phyloP scores from a whole-genome alignment of 2,113 vertebrate genomes.

The Solea senegalensis region DNA sequence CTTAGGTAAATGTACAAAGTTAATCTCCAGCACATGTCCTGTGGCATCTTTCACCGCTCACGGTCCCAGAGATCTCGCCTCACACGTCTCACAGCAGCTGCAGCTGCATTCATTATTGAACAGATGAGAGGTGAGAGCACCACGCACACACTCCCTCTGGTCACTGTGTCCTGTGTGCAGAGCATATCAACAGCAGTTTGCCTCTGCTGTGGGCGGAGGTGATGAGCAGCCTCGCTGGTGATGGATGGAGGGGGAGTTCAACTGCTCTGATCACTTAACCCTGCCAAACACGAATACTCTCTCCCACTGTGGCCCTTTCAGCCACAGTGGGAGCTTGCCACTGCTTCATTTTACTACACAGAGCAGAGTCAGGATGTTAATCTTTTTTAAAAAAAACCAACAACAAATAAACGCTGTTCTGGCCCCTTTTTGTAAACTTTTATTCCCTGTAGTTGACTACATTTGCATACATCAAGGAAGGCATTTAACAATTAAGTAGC shows the following conservation, averaged over 20 bases:
- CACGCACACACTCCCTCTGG: not conserved
- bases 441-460: not conserved
- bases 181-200: slow-evolving; percentile 17
- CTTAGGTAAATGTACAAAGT: not conserved
- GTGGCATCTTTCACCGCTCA: slow-evolving; percentile 12
- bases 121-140: slow-evolving; percentile 34
- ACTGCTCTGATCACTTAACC: slow-evolving; percentile 24
- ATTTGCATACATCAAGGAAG: not conserved
- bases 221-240: slow-evolving; percentile 44
- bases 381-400: too few species aligned
- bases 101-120: slow-evolving; percentile 53
- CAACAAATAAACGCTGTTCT: not conserved
- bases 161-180: not conserved
- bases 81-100: slow-evolving; percentile 28
- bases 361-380: too few species aligned
- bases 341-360: slow-evolving; percentile 14
- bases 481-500: not conserved
- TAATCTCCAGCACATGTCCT: not conserved
- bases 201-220: slow-evolving; percentile 35
- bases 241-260: slow-evolving; percentile 43
- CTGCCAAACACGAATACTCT: slow-evolving; percentile 43
- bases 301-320: slow-evolving; percentile 30
- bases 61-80: slow-evolving; percentile 9
- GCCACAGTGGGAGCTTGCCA: slow-evolving; percentile 42
- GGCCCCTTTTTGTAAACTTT: not conserved